Percentiles rank a stretch among this genome's conserved stretches.
Evolutionary conservation across 2,113 vertebrate species (phyloP).

Genomic region (Todiramphus chloris): DNA sequence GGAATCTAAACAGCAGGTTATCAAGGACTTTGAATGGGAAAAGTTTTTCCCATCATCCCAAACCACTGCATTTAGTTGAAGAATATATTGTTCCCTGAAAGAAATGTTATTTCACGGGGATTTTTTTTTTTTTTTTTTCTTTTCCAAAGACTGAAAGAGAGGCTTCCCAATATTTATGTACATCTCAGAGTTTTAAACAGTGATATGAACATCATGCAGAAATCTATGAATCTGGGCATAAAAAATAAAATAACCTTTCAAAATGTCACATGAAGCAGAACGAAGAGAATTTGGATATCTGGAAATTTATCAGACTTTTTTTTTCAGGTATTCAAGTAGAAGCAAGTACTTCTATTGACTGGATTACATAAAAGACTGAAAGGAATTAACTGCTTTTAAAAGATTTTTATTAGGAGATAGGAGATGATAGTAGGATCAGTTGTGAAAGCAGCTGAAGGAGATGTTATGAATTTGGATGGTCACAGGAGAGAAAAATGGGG

Average conservation of each 20-base stretch:
- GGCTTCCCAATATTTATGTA: neutral
- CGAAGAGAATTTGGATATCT: neutral
- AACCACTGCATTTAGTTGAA: neutral
- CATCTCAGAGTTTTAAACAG: neutral
- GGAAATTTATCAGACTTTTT: neutral
- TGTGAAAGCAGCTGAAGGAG: neutral
- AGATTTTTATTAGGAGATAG: neutral
- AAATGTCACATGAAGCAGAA: neutral
- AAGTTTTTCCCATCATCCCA: neutral
- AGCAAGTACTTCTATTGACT: neutral
- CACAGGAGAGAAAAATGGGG: neutral
- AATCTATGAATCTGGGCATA: neutral
- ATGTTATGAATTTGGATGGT: neutral
- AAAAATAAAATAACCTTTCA: neutral
- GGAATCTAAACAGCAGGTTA: neutral
- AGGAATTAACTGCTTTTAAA: neutral
- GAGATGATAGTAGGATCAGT: neutral
- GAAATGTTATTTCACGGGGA: neutral
- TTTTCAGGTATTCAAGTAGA: neutral
- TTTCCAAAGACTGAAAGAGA: neutral
- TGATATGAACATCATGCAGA: neutral
- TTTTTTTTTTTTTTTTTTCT: neutral
- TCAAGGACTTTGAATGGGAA: neutral
- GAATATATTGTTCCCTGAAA: neutral
- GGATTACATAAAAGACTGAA: neutral